Conservation (phyloP, 1,140 invertebrate species). For the Rhagoletis pomonella region DNA sequence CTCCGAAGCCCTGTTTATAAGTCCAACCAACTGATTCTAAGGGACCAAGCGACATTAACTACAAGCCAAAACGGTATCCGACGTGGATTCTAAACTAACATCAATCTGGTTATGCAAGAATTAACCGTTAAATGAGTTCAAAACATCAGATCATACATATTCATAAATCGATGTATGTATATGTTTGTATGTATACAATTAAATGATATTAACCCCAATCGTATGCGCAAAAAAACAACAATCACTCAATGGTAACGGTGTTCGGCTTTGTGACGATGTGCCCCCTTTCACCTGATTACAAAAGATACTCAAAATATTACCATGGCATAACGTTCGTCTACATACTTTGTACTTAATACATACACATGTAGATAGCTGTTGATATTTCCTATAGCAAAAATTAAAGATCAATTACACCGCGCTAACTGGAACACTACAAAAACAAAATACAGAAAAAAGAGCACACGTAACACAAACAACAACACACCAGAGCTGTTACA, state of each 20-base stretch:
- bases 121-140: slow-evolving; percentile 27
- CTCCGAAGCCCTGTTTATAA: too few relatives aligned
- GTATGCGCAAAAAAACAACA: slow-evolving; percentile 17
- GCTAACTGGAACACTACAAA: not conserved
- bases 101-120: not conserved
- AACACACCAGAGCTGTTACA: not conserved
- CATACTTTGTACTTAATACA: not conserved
- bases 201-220: slow-evolving; percentile 33
- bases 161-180: too few relatives aligned
- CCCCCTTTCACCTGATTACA: slow-evolving; percentile 34
- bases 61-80: too few relatives aligned
- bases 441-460: not conserved
- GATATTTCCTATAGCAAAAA: not conserved
- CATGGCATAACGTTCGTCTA: not conserved
- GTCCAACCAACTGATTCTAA: too few relatives aligned
- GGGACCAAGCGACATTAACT: too few relatives aligned
- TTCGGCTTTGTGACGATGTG: not conserved
- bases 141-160: too few relatives aligned
- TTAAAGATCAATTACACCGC: slow-evolving; percentile 43
- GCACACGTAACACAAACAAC: not conserved
- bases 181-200: not conserved
- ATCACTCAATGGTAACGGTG: not conserved
- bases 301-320: not conserved
- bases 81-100: too few relatives aligned
- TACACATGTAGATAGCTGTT: not conserved